Evolutionary conservation across 2,797 vertebrate species (phyloP).

Genomic region (Chrysocyon brachyurus): DNA sequence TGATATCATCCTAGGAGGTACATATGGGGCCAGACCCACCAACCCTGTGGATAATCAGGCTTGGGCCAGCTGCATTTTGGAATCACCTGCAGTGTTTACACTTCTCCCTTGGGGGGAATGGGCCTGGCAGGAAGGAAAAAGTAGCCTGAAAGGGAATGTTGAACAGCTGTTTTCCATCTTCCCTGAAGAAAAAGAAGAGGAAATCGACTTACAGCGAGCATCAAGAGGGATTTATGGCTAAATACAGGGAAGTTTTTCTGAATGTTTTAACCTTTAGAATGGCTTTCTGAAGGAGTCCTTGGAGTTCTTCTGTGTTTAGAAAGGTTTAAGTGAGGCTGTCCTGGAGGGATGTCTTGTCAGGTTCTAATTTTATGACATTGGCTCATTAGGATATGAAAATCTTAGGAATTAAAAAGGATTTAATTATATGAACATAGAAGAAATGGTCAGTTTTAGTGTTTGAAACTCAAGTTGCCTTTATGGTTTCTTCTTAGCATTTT

Average conservation of each 20-base stretch:
- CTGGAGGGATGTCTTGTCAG: slow-evolving; percentile 24
- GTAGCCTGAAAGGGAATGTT: slow-evolving; percentile 54
- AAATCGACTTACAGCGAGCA: slow-evolving; percentile 59
- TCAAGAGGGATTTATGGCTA: slow-evolving; percentile 75
- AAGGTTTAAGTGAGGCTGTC: slow-evolving; percentile 20
- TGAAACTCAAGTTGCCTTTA: slow-evolving; percentile 29
- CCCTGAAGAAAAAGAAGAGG: slow-evolving; percentile 68
- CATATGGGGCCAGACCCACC: not conserved
- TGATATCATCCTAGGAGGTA: not conserved
- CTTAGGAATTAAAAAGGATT: slow-evolving; percentile 43
- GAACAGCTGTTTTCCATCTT: slow-evolving; percentile 79
- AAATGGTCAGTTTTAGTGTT: slow-evolving; percentile 34
- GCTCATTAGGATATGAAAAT: slow-evolving; percentile 59
- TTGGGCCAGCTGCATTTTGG: slow-evolving; percentile 48
- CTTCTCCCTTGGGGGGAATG: not conserved
- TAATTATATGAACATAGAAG: slow-evolving; percentile 16
- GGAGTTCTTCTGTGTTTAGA: slow-evolving; percentile 59
- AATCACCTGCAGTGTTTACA: slow-evolving; percentile 69
- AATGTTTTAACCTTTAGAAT: slow-evolving; percentile 52
- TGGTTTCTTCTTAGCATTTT: slow-evolving; percentile 56
- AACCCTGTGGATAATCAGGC: not conserved
- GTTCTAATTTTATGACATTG: not conserved
- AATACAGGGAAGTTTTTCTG: slow-evolving; percentile 56
- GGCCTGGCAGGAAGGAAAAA: slow-evolving; percentile 53
- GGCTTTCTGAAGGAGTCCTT: slow-evolving; percentile 64